Evolutionary conservation across 1,140 invertebrate genomes (phyloP).

Genomic region (Maconellicoccus hirsutus): DNA sequence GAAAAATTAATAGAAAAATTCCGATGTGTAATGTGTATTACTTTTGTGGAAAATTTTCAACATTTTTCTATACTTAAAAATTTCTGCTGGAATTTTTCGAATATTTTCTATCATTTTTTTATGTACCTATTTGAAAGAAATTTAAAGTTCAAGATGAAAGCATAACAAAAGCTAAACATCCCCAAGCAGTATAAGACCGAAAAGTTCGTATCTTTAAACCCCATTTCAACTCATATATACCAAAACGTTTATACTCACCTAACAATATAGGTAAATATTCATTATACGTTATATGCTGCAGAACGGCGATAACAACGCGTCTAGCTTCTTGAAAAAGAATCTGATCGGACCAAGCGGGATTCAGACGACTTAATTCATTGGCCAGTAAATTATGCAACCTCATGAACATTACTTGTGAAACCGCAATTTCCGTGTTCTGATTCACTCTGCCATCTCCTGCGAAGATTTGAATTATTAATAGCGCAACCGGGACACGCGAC

Average conservation of each 20-base stretch:
- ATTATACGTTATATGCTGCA: conserved; percentile 54
- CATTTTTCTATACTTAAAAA: no score
- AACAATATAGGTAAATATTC: conserved; percentile 52
- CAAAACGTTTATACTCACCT: conserved; percentile 39
- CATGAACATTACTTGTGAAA: conserved; percentile 25
- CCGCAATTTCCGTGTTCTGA: conserved; percentile 27
- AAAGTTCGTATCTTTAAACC: no score
- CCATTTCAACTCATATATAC: no score
- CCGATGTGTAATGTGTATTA: no score
- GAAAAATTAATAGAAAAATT: no score
- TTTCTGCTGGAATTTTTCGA: no score
- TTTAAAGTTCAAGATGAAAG: no score
- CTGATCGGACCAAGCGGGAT: conserved; percentile 29
- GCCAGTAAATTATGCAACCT: conserved; percentile 33
- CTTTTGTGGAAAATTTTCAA: no score
- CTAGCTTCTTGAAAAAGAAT: conserved; percentile 30
- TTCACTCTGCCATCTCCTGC: conserved; percentile 27
- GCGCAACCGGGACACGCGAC: background rate
- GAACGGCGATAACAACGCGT: conserved; percentile 37
- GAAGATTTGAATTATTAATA: background rate
- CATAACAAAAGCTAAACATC: no score
- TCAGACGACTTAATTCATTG: conserved; percentile 28
- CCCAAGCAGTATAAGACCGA: no score
- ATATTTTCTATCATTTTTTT: no score
- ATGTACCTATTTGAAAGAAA: no score